A percentile compares a stretch with the other conserved stretches of the same genome.
phyloP scores from a whole-genome alignment of 2,888 invertebrate species.

The Cataglyphis rosenhaueri region DNA sequence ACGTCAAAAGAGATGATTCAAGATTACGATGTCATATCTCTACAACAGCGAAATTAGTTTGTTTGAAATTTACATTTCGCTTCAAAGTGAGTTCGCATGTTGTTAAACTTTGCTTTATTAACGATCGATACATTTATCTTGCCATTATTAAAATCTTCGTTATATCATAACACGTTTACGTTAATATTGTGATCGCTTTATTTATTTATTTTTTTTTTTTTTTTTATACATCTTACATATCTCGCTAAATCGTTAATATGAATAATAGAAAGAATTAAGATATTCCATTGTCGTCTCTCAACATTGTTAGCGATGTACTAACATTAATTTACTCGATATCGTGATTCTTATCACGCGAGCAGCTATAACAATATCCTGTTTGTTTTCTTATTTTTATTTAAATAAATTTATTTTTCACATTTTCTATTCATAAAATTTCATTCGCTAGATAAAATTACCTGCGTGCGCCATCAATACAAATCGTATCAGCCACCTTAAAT shows the following conservation, averaged over 20 bases:
- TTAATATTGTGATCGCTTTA: constrained; percentile 40
- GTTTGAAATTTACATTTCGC: constrained; percentile 7
- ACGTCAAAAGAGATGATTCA: constrained; percentile 61
- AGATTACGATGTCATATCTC: constrained; percentile 48
- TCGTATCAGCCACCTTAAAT: not conserved
- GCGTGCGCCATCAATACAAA: not conserved
- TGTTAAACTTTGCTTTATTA: constrained; percentile 43
- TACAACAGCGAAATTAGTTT: constrained; percentile 32
- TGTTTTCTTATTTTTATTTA: not conserved
- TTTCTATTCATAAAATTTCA: constrained; percentile 4
- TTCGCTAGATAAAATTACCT: constrained; percentile 12
- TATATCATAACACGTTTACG: constrained; percentile 46
- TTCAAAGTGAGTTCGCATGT: constrained; percentile 23
- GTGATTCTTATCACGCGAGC: constrained; percentile 21
- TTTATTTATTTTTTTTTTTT: not conserved
- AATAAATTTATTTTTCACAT: constrained; percentile 28
- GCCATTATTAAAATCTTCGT: constrained; percentile 43
- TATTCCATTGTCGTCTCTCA: constrained; percentile 15
- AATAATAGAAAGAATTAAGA: constrained; percentile 32
- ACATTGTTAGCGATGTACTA: constrained; percentile 8
- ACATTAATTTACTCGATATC: constrained; percentile 30
- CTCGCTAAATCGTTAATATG: constrained; percentile 46
- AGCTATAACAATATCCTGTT: constrained; percentile 14
- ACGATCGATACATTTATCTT: constrained; percentile 46
- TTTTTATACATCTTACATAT: constrained; percentile 46